Evolutionary conservation across 2,888 invertebrate genomes (phyloP).

Genomic region (Eristalinus sepulchralis): DNA sequence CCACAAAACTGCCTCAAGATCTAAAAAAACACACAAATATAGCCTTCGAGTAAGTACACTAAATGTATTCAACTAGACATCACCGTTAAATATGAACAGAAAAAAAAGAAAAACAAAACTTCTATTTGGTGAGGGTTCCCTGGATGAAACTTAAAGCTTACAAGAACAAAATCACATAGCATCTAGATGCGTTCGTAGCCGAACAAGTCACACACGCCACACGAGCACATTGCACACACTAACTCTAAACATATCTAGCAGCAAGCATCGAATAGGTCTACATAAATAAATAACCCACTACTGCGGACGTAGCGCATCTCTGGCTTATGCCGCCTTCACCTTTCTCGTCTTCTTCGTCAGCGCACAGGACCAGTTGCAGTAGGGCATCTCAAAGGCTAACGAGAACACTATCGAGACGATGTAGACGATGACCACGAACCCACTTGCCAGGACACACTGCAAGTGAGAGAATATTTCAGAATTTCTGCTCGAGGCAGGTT

Average conservation of each 20-base stretch:
- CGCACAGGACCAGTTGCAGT: slow-evolving; percentile 55
- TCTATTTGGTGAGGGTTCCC: slow-evolving; percentile 48
- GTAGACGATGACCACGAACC: slow-evolving; percentile 72
- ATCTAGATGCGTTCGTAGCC: slow-evolving; percentile 15
- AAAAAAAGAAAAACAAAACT: neutral
- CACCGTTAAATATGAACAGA: neutral
- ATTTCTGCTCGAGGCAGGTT: neutral
- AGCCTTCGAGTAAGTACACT: neutral
- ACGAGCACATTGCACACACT: slow-evolving; percentile 1
- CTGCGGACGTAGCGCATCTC: slow-evolving; percentile 1
- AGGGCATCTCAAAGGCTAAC: slow-evolving; percentile 60
- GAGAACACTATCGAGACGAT: slow-evolving; percentile 50
- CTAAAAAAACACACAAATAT: neutral
- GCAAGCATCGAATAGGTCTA: slow-evolving; percentile 38
- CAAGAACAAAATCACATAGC: slow-evolving; percentile 35
- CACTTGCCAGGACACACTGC: slow-evolving; percentile 72
- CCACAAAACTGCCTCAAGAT: neutral
- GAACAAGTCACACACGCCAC: slow-evolving; percentile 4
- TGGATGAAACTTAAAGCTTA: slow-evolving; percentile 33
- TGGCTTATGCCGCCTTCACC: slow-evolving; percentile 43
- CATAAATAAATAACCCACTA: slow-evolving; percentile 45
- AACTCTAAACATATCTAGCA: slow-evolving; percentile 18
- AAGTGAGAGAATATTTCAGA: neutral
- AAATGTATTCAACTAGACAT: slow-evolving; percentile 12
- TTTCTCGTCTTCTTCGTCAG: slow-evolving; percentile 40